Evolutionary conservation across 2,888 invertebrate genomes (phyloP).

Genomic region (Muschampia plurimacula): DNA sequence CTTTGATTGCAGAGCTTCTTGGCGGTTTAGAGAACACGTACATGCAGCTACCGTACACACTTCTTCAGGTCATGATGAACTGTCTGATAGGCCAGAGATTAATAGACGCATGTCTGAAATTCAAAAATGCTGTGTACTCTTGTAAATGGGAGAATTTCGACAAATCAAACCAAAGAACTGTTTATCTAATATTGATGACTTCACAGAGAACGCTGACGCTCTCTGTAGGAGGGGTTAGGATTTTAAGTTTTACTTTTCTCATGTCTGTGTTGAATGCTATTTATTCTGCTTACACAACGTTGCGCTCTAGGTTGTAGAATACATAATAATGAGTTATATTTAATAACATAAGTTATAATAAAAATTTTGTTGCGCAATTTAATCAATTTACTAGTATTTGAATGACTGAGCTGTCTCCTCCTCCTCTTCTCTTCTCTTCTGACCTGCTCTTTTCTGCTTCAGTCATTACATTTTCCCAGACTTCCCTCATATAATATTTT

Average conservation of each 20-base stretch:
- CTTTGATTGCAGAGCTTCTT: conserved; percentile 62
- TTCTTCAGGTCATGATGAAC: conserved; percentile 61
- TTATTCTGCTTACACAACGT: conserved; percentile 66
- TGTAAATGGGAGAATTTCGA: conserved; percentile 59
- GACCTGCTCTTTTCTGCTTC: no score
- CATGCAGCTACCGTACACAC: conserved; percentile 58
- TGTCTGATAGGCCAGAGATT: conserved; percentile 62
- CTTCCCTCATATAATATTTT: no score
- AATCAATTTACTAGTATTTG: no score
- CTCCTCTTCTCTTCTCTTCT: no score
- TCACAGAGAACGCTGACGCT: conserved; percentile 62
- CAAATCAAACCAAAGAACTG: conserved; percentile 58
- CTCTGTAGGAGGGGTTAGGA: conserved; percentile 63
- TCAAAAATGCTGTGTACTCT: no score
- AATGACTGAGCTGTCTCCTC: no score
- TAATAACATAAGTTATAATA: no score
- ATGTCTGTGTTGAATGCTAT: conserved; percentile 61
- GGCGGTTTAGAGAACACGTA: conserved; percentile 65
- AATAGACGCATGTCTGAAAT: no score
- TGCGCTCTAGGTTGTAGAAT: conserved; percentile 41
- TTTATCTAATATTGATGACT: conserved; percentile 60
- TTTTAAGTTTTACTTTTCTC: conserved; percentile 58
- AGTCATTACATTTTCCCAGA: no score
- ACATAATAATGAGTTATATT: no score
- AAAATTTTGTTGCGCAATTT: no score